These are phyloP conservation scores for Empidonax traillii DNA, from an alignment of 2,113 vertebrate genomes.

Conservation along the genomic window DNA sequence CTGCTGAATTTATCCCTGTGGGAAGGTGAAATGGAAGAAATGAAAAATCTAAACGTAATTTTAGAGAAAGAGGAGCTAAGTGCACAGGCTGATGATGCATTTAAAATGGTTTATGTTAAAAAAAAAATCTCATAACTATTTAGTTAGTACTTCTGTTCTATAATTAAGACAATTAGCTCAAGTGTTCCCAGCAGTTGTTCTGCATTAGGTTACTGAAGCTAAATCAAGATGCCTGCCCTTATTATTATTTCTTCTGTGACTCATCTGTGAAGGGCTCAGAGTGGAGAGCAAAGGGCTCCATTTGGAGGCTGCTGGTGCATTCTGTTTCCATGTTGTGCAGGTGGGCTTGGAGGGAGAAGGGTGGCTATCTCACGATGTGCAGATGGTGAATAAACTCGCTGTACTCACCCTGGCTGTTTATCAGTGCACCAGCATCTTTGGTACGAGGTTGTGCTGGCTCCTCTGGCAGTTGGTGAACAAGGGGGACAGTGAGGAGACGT, in stretches of 20 bases:
- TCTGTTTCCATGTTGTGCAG: neutral
- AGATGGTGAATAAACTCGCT: neutral
- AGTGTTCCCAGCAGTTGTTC: neutral
- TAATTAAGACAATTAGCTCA: neutral
- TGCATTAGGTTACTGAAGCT: neutral
- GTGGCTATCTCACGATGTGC: fast-evolving
- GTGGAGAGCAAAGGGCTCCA: neutral
- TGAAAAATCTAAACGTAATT: neutral
- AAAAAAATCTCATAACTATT: neutral
- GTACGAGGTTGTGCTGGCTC: neutral
- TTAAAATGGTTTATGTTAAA: neutral
- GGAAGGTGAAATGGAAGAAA: neutral
- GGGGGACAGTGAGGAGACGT: neutral
- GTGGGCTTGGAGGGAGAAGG: neutral
- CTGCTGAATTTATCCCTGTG: neutral
- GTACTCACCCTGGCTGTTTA: neutral
- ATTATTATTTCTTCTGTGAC: neutral
- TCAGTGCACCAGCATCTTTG: neutral
- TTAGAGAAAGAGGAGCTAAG: neutral
- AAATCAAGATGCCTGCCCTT: neutral
- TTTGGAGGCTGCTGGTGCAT: neutral
- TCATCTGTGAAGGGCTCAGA: neutral
- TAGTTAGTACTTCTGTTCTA: neutral
- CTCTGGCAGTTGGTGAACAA: neutral
- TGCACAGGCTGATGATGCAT: neutral